Evolutionary conservation across 2,113 vertebrate genomes (phyloP).

Genomic region (Trachemys scripta): DNA sequence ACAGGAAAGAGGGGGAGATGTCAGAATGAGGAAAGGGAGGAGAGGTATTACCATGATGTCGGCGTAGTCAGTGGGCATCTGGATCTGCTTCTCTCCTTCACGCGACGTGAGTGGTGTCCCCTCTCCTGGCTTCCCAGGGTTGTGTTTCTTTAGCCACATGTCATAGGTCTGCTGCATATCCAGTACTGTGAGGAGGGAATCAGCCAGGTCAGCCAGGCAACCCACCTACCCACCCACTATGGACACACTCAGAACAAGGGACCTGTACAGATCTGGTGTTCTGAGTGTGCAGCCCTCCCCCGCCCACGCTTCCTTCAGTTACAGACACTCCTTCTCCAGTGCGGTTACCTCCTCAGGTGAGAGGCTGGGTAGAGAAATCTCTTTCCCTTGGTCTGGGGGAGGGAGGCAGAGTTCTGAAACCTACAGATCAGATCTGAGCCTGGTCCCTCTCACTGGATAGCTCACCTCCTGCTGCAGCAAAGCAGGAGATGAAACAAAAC

Average conservation of each 20-base stretch:
- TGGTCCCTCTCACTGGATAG: neutral
- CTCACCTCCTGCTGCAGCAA: neutral
- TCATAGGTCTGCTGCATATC: slow-evolving; percentile 97
- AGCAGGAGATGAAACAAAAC: neutral
- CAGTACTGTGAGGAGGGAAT: slow-evolving; percentile 76
- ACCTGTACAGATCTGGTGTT: rapidly evolving
- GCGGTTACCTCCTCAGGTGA: neutral
- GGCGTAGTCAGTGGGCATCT: slow-evolving; percentile 95
- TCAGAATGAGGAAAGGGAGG: neutral
- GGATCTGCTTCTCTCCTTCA: slow-evolving; percentile 90
- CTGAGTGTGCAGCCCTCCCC: neutral
- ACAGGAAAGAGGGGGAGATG: neutral
- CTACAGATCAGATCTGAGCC: neutral
- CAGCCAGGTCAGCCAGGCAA: neutral
- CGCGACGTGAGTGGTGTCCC: slow-evolving; percentile 74
- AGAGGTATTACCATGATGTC: slow-evolving; percentile 86
- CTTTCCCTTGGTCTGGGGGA: neutral
- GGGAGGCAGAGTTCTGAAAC: neutral
- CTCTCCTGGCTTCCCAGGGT: slow-evolving; percentile 83
- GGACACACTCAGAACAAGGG: neutral
- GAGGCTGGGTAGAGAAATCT: neutral
- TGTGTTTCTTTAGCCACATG: slow-evolving; percentile 87
- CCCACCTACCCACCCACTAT: rapidly evolving
- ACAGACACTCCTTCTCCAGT: neutral
- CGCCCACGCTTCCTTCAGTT: neutral